Evolutionary conservation across 2,888 invertebrate species (phyloP).

Genomic region (Rhaphigaster nebulosa): DNA sequence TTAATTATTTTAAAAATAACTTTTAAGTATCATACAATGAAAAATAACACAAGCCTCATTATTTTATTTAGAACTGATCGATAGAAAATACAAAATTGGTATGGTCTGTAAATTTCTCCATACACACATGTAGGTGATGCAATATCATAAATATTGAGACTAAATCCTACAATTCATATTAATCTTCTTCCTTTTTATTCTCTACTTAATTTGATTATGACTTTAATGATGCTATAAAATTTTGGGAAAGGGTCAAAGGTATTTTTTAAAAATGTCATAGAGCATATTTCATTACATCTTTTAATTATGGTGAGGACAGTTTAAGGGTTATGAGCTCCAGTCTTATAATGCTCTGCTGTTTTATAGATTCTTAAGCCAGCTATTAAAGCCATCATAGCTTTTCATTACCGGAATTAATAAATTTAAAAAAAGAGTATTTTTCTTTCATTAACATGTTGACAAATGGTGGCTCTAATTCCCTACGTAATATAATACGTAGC

Average conservation of each 20-base stretch:
- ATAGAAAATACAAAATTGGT: too few relatives aligned
- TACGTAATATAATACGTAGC: too few relatives aligned
- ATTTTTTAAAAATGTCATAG: not conserved
- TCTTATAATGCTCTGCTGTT: not conserved
- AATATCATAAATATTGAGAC: too few relatives aligned
- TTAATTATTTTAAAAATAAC: too few relatives aligned
- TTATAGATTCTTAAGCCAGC: not conserved
- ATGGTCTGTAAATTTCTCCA: too few relatives aligned
- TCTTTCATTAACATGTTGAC: too few relatives aligned
- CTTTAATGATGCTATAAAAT: not conserved
- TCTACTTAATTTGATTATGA: not conserved
- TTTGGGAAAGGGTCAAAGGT: not conserved
- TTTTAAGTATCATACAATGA: too few relatives aligned
- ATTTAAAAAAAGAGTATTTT: not conserved
- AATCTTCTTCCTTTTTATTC: not conserved
- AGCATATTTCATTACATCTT: not conserved
- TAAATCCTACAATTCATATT: not conserved
- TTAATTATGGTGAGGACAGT: not conserved
- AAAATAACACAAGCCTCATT: too few relatives aligned
- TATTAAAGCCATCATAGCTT: not conserved
- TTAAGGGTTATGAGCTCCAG: not conserved
- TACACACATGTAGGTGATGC: too few relatives aligned
- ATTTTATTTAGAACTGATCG: too few relatives aligned
- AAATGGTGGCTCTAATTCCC: too few relatives aligned
- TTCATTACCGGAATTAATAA: not conserved